Conservation (phyloP, 2,797 vertebrate species). For the Semotilus atromaculatus region DNA sequence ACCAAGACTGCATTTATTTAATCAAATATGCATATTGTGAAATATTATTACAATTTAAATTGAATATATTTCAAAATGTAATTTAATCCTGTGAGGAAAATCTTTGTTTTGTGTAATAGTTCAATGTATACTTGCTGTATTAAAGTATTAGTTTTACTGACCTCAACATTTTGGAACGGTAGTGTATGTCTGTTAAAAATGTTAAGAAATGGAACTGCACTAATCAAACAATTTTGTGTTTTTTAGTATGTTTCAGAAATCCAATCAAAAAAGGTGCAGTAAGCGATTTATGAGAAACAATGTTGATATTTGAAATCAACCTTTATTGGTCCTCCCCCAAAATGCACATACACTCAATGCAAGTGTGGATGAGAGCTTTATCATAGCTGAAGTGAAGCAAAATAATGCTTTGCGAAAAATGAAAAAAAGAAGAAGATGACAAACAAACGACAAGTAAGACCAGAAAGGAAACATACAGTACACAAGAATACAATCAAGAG, state of each 20-base stretch:
- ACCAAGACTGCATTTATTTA: neutral
- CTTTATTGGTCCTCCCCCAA: neutral
- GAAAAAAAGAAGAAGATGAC: neutral
- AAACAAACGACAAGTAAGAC: neutral
- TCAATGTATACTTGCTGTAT: neutral
- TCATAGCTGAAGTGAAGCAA: neutral
- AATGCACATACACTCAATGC: neutral
- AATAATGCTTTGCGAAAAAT: no score
- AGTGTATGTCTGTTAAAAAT: neutral
- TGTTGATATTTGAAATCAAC: no score
- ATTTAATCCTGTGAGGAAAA: neutral
- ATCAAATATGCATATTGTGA: neutral
- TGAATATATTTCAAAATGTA: neutral
- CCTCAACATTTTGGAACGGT: neutral
- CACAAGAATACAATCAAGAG: neutral
- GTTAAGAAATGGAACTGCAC: neutral
- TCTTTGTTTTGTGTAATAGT: neutral
- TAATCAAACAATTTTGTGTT: neutral
- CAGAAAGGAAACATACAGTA: neutral
- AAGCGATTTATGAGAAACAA: no score
- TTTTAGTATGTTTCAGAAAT: neutral
- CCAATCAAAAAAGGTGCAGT: neutral
- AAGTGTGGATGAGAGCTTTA: neutral
- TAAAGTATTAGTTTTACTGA: neutral
- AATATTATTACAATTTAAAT: neutral